Evolutionary conservation across 2,888 invertebrate species (phyloP).

Genomic region (Philereme vetulata): DNA sequence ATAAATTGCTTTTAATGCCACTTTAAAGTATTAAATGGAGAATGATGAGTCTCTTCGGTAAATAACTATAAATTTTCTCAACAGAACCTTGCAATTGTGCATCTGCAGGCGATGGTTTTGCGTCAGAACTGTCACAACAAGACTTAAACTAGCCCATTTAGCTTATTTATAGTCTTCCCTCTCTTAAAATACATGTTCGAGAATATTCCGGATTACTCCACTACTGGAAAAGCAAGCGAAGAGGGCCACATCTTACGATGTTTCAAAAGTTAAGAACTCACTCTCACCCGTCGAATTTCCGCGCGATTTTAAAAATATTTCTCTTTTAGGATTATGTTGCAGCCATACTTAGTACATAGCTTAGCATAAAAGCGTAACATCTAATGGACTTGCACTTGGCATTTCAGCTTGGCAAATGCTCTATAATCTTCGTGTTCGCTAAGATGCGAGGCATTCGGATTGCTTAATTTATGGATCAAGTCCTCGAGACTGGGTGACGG

Average conservation of each 20-base stretch:
- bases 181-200: constrained; percentile 3
- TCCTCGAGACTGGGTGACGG: constrained; percentile 26
- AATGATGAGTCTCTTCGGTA: neutral
- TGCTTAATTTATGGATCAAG: constrained; percentile 17
- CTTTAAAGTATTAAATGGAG: neutral
- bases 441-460: constrained; percentile 8
- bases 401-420: constrained; percentile 9
- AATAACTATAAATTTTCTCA: neutral
- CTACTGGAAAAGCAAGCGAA: constrained; percentile 11
- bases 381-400: constrained; percentile 12
- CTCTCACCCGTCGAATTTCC: neutral
- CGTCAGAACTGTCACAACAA: constrained; percentile 22
- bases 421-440: constrained; percentile 6
- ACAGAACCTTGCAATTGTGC: neutral
- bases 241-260: constrained; percentile 3
- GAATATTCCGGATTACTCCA: constrained; percentile 9
- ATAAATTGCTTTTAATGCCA: neutral
- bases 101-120: constrained; percentile 9
- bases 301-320: constrained; percentile 13
- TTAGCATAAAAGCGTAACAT: constrained; percentile 7
- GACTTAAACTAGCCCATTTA: constrained; percentile 12
- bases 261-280: neutral
- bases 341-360: constrained; percentile 6
- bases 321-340: constrained; percentile 9
- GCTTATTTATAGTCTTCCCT: constrained; percentile 11